phyloP scores from a whole-genome alignment of 2,797 vertebrate species.

The Pseudochirops cupreus region DNA sequence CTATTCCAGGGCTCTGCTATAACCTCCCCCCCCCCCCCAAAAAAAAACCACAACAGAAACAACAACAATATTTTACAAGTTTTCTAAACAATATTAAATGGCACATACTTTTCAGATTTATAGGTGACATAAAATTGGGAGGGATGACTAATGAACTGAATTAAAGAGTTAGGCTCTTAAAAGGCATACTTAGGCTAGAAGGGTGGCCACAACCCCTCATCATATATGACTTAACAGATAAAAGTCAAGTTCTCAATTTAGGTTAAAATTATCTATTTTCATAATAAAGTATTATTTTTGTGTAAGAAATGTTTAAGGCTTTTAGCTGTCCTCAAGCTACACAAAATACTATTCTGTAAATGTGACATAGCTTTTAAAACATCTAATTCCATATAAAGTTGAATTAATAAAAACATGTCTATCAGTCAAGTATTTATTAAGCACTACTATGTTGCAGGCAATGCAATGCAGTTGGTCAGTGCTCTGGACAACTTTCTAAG shows the following conservation, averaged over 20 bases:
- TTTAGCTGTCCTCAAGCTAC: background rate
- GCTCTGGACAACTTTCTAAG: background rate
- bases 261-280: background rate
- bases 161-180: background rate
- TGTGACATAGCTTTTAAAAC: background rate
- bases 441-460: background rate
- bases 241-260: background rate
- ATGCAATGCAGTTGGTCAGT: background rate
- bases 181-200: background rate
- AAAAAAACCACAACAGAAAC: too few species aligned
- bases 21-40: background rate
- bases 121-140: background rate
- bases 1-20: background rate
- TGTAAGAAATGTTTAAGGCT: background rate
- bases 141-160: background rate
- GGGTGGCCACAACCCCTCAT: background rate
- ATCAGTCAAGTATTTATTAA: background rate
- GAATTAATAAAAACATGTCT: background rate
- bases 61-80: too few species aligned
- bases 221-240: background rate
- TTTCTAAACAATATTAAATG: background rate
- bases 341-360: background rate
- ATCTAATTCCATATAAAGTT: background rate
- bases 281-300: background rate
- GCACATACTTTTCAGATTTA: background rate